Evolutionary conservation across 2,888 invertebrate species (phyloP), one percentile per base, ranked within the genome.

Genomic region (Hoplodrina blanda): DNA sequence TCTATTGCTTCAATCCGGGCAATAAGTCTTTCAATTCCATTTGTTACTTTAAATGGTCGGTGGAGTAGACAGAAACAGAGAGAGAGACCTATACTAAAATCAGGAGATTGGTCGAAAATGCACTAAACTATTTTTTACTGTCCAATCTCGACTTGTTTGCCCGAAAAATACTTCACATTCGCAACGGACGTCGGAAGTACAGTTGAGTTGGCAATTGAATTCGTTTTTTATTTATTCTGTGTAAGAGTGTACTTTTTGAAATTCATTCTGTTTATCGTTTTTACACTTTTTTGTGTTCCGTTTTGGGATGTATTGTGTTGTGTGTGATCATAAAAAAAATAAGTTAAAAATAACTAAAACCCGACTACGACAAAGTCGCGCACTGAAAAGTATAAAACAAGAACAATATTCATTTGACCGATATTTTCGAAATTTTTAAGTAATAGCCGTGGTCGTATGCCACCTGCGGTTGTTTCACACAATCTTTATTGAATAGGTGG

Each of bases 161-260:
- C 54, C 30, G 30, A 54, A 70, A 77, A 73, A 81, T 76, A 81
- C 74, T 81, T 77, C 69, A 66, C 67, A 72, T 80, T 71, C 49
- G 59, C 69, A 63, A 19, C 62, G 46, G n/a, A 63, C 65, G 53
- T 49, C 33, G 53, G 52, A 69, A 80, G 68, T 77, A 57, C 60
- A 74, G 65, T 69, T 52, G 68, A 80, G 68, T 55, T 59, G 50
- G 62, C 63, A 72, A 66, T 73, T 64, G 63, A 71, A 70, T 62
- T 62, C 25, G 52, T 65, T 69, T 69, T 50, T 55, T 67, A 59
- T 62, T 71, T 68, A 56, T 52, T 75, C 56, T 55, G 8, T 50
- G 41, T 25, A 11, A n/a, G 59, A 46, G 57, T 56, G 11, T 60
- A 30, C 41, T 67, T 67, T 63, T 67, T 64, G 11, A 57, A 68